Percentiles rank a stretch among this genome's conserved stretches.
These are phyloP conservation scores for Gymnocephalus cernua DNA, from an alignment of 2,113 vertebrate species.

Conservation along the genomic window DNA sequence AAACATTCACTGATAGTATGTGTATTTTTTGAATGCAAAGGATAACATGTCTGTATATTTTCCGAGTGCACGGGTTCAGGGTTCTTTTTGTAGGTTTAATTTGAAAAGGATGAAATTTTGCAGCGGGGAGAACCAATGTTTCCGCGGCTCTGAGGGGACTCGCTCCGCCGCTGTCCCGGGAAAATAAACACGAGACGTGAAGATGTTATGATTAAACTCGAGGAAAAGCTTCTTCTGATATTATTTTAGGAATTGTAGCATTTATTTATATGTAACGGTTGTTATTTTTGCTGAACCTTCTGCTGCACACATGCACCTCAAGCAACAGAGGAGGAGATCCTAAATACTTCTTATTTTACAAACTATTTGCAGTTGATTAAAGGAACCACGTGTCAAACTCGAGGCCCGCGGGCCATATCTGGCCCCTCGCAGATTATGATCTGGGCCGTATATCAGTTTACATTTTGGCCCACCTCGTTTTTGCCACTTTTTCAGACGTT, in stretches of 20 bases:
- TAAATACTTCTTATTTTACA: conserved; percentile 2
- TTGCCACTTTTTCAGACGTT: too few relatives aligned
- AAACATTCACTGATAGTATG: conserved; percentile 79
- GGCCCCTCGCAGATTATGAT: too few relatives aligned
- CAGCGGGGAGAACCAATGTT: conserved; percentile 58
- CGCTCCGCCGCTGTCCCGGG: conserved; percentile 43
- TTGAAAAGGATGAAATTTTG: conserved; percentile 75
- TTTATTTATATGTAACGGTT: conserved; percentile 49
- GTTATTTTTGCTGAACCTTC: conserved; percentile 17
- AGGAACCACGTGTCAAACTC: too few relatives aligned
- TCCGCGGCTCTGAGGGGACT: conserved; percentile 59
- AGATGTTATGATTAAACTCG: conserved; percentile 70
- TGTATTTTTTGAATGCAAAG: conserved; percentile 81
- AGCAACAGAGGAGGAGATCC: neutral
- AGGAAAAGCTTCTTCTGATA: conserved; percentile 54
- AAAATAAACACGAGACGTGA: conserved; percentile 70
- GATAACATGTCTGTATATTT: conserved; percentile 84
- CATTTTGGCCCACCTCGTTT: too few relatives aligned
- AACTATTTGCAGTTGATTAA: conserved; percentile 21
- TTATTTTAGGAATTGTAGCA: conserved; percentile 49
- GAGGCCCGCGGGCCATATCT: too few relatives aligned
- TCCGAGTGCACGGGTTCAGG: conserved; percentile 62
- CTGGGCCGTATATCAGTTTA: too few relatives aligned
- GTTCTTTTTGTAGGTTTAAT: conserved; percentile 75
- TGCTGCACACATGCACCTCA: neutral